Percentiles rank a stretch among this genome's conserved stretches.
phyloP scores from a whole-genome alignment of 2,797 vertebrate genomes.

The Molossus molossus region DNA sequence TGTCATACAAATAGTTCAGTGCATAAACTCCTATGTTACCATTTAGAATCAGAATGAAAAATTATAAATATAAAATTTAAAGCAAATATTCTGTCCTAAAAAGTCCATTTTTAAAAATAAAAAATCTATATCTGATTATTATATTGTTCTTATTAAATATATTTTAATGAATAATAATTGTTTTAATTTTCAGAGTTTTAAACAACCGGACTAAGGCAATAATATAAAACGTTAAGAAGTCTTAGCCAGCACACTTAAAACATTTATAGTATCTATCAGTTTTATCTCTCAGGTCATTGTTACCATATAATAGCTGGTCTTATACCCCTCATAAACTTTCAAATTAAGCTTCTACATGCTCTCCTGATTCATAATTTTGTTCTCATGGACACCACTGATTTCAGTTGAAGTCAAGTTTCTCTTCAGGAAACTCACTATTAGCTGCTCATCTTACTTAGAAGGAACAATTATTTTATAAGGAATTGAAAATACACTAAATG shows the following conservation, averaged over 20 bases:
- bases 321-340: conserved; percentile 86
- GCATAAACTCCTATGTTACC: background rate
- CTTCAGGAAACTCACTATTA: conserved; percentile 69
- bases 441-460: conserved; percentile 72
- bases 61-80: conserved; percentile 64
- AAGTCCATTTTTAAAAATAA: conserved; percentile 54
- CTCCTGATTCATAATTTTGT: conserved; percentile 85
- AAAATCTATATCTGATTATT: conserved; percentile 58
- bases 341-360: conserved; percentile 87
- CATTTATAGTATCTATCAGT: conserved; percentile 83
- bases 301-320: conserved; percentile 85
- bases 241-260: conserved; percentile 79
- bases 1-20: conserved; percentile 34
- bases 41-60: conserved; percentile 43
- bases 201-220: conserved; percentile 52
- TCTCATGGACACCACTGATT: conserved; percentile 80
- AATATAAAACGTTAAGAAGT: conserved; percentile 77
- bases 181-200: conserved; percentile 62
- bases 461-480: conserved; percentile 69
- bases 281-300: conserved; percentile 83
- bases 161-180: conserved; percentile 64
- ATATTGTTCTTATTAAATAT: conserved; percentile 62
- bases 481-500: conserved; percentile 66
- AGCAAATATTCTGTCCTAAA: conserved; percentile 70
- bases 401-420: conserved; percentile 79